A percentile compares a stretch with the other conserved stretches of the same genome.
These are phyloP conservation scores for Norana najaformis DNA, from an alignment of 2,888 invertebrate species.

Conservation along the genomic window DNA sequence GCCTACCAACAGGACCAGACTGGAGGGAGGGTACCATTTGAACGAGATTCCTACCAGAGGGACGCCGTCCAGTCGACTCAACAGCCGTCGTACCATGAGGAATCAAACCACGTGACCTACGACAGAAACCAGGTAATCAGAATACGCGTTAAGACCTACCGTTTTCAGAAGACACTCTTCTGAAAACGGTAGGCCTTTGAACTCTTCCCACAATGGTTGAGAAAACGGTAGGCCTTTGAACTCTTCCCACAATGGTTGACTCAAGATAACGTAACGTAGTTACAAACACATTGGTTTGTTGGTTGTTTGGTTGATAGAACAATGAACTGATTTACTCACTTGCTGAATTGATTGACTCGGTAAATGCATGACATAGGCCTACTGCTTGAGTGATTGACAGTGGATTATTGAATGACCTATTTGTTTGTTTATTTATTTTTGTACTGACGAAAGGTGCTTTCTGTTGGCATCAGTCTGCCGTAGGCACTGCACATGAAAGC, in stretches of 20 bases:
- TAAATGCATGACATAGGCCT: not conserved
- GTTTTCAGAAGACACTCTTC: not conserved
- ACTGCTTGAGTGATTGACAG: not conserved
- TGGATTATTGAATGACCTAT: not conserved
- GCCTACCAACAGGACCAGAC: not conserved
- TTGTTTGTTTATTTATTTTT: too few species aligned
- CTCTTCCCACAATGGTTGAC: too few species aligned
- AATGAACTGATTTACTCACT: not conserved
- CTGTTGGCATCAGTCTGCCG: not conserved
- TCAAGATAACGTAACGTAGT: too few species aligned
- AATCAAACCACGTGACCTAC: conserved; percentile 21
- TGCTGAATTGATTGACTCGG: not conserved
- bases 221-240: too few species aligned
- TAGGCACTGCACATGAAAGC: not conserved
- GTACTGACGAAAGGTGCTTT: not conserved
- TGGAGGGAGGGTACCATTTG: conserved; percentile 15
- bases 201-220: too few species aligned
- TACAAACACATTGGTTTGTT: too few species aligned
- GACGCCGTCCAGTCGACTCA: not conserved
- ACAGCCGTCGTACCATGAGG: not conserved
- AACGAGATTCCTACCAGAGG: not conserved
- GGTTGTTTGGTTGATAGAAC: not conserved
- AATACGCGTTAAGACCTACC: not conserved
- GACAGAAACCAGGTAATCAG: conserved; percentile 21
- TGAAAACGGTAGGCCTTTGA: too few species aligned